Evolutionary conservation across 1,140 invertebrate species (phyloP).

Genomic region (Pseudomyrmex concolor): DNA sequence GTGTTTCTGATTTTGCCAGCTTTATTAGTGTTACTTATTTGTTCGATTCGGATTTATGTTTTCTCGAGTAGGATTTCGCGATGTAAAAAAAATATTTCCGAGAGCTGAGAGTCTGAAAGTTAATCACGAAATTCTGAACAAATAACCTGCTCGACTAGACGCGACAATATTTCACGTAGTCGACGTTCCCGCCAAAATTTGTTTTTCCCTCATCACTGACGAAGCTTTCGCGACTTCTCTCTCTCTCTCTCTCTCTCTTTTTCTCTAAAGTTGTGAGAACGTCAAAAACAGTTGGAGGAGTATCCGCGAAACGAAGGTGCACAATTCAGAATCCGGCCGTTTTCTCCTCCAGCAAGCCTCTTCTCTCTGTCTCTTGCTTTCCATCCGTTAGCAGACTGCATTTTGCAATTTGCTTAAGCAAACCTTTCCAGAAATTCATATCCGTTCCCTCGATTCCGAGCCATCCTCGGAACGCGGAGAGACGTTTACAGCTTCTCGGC

Average conservation of each 20-base stretch:
- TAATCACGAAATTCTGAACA: conserved; percentile 46
- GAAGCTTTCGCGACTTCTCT: conserved; percentile 15
- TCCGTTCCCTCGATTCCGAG: conserved; percentile 55
- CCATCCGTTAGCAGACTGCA: conserved; percentile 53
- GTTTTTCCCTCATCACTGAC: conserved; percentile 45
- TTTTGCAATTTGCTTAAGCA: conserved; percentile 80
- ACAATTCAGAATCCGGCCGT: conserved; percentile 61
- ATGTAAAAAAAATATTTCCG: background rate
- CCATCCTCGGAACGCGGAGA: background rate
- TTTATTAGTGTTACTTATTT: too few relatives aligned
- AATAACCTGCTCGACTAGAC: background rate
- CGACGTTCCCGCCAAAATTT: conserved; percentile 57
- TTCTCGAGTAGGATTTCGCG: background rate
- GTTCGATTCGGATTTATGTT: too few relatives aligned
- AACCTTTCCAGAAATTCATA: conserved; percentile 79
- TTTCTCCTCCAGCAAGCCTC: background rate
- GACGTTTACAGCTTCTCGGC: conserved; percentile 20
- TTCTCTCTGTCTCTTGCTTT: conserved; percentile 7
- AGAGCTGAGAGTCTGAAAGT: background rate
- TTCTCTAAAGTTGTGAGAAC: background rate
- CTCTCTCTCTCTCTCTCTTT: background rate
- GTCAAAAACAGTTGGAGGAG: conserved; percentile 8
- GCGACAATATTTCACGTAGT: conserved; percentile 41
- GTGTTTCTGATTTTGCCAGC: too few relatives aligned
- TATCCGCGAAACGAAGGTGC: conserved; percentile 52